A percentile compares a stretch with the other conserved stretches of the same genome.
These are phyloP conservation scores for Monopterus albus DNA, from an alignment of 2,113 vertebrate genomes.

Conservation along the genomic window DNA sequence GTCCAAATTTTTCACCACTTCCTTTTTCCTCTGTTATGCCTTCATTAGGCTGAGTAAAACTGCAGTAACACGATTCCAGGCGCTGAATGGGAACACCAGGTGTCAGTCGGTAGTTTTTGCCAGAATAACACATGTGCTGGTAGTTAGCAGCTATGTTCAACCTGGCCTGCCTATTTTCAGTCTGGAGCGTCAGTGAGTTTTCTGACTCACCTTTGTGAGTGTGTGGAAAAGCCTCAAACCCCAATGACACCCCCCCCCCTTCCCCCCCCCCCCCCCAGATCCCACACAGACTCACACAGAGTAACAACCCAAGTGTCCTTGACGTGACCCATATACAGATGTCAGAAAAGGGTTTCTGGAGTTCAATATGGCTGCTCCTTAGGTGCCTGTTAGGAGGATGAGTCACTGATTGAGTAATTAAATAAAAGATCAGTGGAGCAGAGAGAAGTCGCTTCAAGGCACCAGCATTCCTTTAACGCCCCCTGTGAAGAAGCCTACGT, in stretches of 20 bases:
- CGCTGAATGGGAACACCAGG: conserved; percentile 41
- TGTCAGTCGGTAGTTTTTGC: conserved; percentile 36
- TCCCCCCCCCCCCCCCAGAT: neutral
- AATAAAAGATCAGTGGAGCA: conserved; percentile 40
- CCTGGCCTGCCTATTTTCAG: conserved; percentile 31
- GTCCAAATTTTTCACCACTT: conserved; percentile 23
- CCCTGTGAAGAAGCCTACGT: conserved; percentile 27
- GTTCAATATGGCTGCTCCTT: conserved; percentile 34
- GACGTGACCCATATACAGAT: conserved; percentile 64
- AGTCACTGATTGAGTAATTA: conserved; percentile 58
- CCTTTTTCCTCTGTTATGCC: neutral
- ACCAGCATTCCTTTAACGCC: conserved; percentile 60
- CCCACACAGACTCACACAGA: conserved; percentile 24
- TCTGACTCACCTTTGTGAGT: conserved; percentile 62
- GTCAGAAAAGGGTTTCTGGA: conserved; percentile 53
- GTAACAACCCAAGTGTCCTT: conserved; percentile 67
- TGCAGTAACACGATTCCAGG: conserved; percentile 35
- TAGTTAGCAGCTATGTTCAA: conserved; percentile 64
- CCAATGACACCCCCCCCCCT: too few species aligned
- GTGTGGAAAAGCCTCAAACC: conserved; percentile 63
- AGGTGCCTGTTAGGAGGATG: conserved; percentile 36
- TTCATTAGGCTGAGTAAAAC: conserved; percentile 47
- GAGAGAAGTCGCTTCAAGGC: conserved; percentile 39
- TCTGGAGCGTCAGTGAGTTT: conserved; percentile 52
- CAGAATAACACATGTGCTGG: conserved; percentile 63